These are phyloP conservation scores for Agonopterix arenella DNA, from an alignment of 2,888 invertebrate species.

Conservation along the genomic window DNA sequence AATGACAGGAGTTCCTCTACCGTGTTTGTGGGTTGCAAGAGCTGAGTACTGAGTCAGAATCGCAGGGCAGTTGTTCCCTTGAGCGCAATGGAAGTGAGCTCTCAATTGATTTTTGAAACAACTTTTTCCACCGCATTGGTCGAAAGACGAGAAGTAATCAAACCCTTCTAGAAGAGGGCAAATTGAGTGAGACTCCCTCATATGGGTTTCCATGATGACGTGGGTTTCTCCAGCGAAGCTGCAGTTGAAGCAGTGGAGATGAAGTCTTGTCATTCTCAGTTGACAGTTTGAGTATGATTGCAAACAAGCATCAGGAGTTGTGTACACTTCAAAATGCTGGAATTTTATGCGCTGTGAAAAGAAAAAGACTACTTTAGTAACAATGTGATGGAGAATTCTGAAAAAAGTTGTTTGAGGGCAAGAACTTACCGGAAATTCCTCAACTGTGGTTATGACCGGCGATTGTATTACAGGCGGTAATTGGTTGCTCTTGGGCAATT, in stretches of 20 bases:
- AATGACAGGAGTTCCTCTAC: slow-evolving; percentile 61
- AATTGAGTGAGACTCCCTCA: slow-evolving; percentile 90
- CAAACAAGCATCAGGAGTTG: slow-evolving; percentile 79
- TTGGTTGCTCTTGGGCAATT: slow-evolving; percentile 85
- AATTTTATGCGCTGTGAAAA: slow-evolving; percentile 71
- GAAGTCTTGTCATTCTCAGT: slow-evolving; percentile 80
- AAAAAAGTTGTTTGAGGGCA: background rate
- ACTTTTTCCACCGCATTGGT: slow-evolving; percentile 68
- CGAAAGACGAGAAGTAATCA: slow-evolving; percentile 82
- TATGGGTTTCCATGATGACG: slow-evolving; percentile 87
- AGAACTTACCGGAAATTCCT: slow-evolving; percentile 67
- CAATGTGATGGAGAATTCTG: background rate
- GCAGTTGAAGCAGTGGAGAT: slow-evolving; percentile 93
- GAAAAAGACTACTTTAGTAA: background rate
- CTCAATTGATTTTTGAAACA: slow-evolving; percentile 68
- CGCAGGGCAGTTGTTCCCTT: slow-evolving; percentile 67
- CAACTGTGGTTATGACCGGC: slow-evolving; percentile 58
- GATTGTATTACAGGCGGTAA: slow-evolving; percentile 55
- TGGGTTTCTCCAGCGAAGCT: slow-evolving; percentile 89
- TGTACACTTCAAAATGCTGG: slow-evolving; percentile 79
- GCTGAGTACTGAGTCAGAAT: slow-evolving; percentile 70
- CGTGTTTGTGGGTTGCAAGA: slow-evolving; percentile 69
- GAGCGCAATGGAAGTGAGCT: slow-evolving; percentile 68
- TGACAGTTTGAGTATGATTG: slow-evolving; percentile 84
- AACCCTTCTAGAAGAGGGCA: slow-evolving; percentile 90